These are phyloP conservation scores for Thermophis baileyi DNA, from an alignment of 2,113 vertebrate genomes.

Conservation along the genomic window DNA sequence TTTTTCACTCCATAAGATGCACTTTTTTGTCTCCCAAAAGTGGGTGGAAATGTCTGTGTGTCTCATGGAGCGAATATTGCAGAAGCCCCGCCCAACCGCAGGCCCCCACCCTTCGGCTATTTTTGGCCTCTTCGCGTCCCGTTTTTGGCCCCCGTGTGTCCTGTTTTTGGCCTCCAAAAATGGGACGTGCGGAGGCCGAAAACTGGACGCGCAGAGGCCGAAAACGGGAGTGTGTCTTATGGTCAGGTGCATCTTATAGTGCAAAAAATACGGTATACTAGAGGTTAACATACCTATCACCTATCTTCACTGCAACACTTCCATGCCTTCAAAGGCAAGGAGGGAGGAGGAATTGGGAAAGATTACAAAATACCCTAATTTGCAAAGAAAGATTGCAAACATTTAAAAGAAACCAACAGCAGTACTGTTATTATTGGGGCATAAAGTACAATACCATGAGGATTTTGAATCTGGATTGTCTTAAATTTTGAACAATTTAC, in stretches of 20 bases:
- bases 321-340: neutral
- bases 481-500: neutral
- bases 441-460: neutral
- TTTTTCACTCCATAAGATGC: too few relatives aligned
- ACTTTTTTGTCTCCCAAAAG: too few relatives aligned
- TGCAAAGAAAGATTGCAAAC: neutral
- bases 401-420: neutral
- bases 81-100: too few relatives aligned
- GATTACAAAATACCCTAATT: neutral
- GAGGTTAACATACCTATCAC: neutral
- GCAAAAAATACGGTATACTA: neutral
- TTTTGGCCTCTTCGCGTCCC: too few relatives aligned
- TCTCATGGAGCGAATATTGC: too few relatives aligned
- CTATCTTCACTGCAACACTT: neutral
- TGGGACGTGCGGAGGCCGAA: accelerated
- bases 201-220: accelerated
- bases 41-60: too few relatives aligned
- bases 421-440: neutral
- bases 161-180: too few relatives aligned
- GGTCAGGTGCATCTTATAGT: too few relatives aligned
- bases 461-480: neutral
- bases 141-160: too few relatives aligned
- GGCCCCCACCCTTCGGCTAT: too few relatives aligned
- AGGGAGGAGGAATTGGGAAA: neutral
- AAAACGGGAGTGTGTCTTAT: too few relatives aligned